Evolutionary conservation across 2,113 vertebrate genomes (phyloP).

Genomic region (Formicarius rufipectus): DNA sequence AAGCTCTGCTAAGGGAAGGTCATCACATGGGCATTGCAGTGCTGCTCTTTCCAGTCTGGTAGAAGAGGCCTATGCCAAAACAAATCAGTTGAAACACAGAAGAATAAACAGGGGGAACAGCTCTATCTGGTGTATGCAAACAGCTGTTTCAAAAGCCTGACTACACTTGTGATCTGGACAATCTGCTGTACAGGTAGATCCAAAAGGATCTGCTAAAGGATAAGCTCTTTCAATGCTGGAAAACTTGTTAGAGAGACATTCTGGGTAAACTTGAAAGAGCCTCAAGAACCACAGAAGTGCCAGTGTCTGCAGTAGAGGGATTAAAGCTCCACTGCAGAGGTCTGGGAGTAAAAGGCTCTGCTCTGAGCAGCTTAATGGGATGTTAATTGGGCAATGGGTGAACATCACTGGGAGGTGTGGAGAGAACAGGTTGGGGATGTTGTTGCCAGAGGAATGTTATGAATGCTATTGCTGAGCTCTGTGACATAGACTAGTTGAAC

Average conservation of each 20-base stretch:
- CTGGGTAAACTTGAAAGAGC: neutral
- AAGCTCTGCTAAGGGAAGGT: neutral
- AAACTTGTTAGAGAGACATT: neutral
- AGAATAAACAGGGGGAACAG: neutral
- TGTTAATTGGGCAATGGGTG: neutral
- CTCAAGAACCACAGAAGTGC: neutral
- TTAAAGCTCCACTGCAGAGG: neutral
- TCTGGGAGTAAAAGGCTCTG: neutral
- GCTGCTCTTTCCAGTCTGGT: neutral
- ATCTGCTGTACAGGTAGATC: neutral
- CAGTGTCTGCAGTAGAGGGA: neutral
- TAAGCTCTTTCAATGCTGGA: neutral
- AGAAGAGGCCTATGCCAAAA: neutral
- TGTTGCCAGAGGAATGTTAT: neutral
- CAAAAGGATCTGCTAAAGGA: neutral
- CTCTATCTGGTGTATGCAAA: neutral
- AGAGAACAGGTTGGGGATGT: neutral
- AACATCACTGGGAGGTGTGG: neutral
- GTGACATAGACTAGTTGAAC: neutral
- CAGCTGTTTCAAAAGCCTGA: neutral
- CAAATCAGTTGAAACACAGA: neutral
- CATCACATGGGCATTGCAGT: accelerated
- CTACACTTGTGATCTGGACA: neutral
- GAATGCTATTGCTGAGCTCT: neutral
- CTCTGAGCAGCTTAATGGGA: neutral